Conservation (phyloP, 2,888 invertebrate species). For the Acleris holmiana region DNA sequence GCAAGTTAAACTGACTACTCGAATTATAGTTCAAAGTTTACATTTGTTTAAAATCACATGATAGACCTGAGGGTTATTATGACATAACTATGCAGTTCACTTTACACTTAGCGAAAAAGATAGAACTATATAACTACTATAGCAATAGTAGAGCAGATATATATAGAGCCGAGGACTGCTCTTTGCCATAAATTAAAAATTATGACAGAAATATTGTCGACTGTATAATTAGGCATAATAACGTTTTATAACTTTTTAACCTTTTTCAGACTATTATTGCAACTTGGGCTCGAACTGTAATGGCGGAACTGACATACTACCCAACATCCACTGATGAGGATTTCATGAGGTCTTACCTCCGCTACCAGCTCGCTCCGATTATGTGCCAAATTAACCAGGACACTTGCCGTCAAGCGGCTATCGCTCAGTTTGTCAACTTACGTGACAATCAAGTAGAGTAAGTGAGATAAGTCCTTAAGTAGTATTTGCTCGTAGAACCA, state of each 20-base stretch:
- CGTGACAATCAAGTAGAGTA: conserved; percentile 47
- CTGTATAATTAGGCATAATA: not conserved
- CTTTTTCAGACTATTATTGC: conserved; percentile 52
- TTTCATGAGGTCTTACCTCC: conserved; percentile 70
- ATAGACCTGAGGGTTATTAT: too few species aligned
- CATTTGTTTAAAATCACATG: too few species aligned
- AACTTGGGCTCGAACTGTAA: conserved; percentile 57
- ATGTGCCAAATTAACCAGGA: conserved; percentile 57
- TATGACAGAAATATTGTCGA: too few species aligned
- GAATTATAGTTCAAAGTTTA: too few species aligned
- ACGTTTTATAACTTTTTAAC: conserved; percentile 2
- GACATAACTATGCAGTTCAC: too few species aligned
- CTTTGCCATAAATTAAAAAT: too few species aligned
- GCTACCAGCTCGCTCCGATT: conserved; percentile 66
- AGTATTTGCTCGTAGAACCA: not conserved
- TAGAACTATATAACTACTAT: too few species aligned
- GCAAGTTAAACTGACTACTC: too few species aligned
- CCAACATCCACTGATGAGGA: conserved; percentile 48
- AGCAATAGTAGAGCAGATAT: too few species aligned
- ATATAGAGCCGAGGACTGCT: too few species aligned
- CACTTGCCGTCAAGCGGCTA: conserved; percentile 56
- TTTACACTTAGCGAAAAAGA: too few species aligned
- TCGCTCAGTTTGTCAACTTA: conserved; percentile 53
- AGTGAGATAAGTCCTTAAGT: conserved; percentile 43
- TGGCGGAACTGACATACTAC: conserved; percentile 56